These are phyloP conservation scores for Eciton burchellii DNA, from an alignment of 1,140 invertebrate genomes.

Conservation along the genomic window DNA sequence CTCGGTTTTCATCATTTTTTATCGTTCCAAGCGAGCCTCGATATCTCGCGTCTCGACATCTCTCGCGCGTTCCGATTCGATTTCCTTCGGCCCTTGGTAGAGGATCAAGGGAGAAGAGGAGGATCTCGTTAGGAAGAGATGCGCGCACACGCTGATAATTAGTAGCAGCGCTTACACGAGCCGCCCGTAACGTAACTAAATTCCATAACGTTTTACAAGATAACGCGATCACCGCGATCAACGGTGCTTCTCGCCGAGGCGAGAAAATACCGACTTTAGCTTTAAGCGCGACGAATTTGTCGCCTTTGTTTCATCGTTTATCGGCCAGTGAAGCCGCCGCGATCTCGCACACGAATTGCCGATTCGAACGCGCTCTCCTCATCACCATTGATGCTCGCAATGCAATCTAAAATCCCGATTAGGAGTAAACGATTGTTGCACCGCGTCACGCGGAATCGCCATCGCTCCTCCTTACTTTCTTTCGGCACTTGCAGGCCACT, in stretches of 20 bases:
- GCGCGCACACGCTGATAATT: slow-evolving; percentile 20
- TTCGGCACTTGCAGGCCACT: no score
- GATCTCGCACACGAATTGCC: neutral
- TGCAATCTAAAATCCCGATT: slow-evolving; percentile 70
- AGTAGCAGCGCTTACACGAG: neutral
- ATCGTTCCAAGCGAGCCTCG: no score
- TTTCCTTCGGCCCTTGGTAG: no score
- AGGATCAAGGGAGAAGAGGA: neutral
- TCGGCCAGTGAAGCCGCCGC: neutral
- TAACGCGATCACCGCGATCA: slow-evolving; percentile 24
- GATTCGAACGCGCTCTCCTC: slow-evolving; percentile 6
- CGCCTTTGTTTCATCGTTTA: slow-evolving; percentile 36
- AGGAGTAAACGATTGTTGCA: slow-evolving; percentile 75
- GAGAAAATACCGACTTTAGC: neutral
- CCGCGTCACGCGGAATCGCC: neutral
- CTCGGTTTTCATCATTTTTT: no score
- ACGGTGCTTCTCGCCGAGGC: neutral
- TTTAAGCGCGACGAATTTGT: slow-evolving; percentile 41
- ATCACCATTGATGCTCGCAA: slow-evolving; percentile 59
- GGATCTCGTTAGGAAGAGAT: neutral
- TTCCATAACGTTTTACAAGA: slow-evolving; percentile 18
- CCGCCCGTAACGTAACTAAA: neutral
- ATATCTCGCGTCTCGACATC: no score
- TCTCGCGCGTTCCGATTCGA: no score
- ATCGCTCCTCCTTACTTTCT: no score